Conservation (phyloP, 1,140 invertebrate genomes). For the Platorchestia sp. region DNA sequence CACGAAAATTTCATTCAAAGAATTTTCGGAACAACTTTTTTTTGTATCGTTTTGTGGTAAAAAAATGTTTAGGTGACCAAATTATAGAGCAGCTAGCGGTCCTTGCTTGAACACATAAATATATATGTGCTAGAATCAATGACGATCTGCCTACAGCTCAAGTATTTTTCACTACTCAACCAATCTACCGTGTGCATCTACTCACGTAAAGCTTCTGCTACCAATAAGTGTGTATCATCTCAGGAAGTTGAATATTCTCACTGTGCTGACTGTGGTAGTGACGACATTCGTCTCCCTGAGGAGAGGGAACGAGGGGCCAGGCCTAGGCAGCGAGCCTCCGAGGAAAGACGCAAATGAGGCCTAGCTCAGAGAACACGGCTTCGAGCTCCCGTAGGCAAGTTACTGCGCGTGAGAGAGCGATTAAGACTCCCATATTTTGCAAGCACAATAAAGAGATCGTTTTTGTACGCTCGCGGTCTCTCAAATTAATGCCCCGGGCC, state of each 20-base stretch:
- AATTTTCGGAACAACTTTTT: no score
- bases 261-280: background rate
- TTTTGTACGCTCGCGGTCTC: conserved; percentile 25
- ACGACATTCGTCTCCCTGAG: background rate
- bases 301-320: background rate
- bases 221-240: background rate
- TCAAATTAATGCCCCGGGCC: conserved; percentile 7
- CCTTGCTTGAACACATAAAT: no score
- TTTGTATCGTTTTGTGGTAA: no score
- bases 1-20: no score
- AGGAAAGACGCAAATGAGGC: background rate
- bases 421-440: conserved; percentile 32
- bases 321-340: background rate
- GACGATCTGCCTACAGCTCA: no score
- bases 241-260: background rate
- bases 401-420: conserved; percentile 20
- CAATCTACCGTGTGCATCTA: no score
- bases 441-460: conserved; percentile 10
- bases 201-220: background rate
- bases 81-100: no score
- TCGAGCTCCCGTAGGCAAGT: conserved; percentile 9
- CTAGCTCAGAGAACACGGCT: background rate
- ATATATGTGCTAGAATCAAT: no score
- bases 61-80: no score
- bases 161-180: no score